Base-by-base conservation (phyloP, 2,888 invertebrate genomes). In the Trissoscelio sp. region DNA sequence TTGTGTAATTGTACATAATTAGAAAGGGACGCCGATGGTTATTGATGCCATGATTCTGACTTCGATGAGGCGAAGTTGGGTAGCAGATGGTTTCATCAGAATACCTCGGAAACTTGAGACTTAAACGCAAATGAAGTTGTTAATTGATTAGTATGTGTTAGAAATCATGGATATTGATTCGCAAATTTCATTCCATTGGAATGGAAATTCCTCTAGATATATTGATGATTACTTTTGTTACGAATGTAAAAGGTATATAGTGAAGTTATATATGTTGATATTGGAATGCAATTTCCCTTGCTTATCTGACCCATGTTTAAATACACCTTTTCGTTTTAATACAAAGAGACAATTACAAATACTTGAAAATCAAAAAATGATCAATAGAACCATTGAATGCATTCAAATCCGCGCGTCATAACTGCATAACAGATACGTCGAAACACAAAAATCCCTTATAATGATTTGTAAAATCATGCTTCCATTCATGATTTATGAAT, bases 391-490 rank as follows among this genome's bases (percentile, higher is more conserved):
- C 42, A 62, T 73, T 62, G 62, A 53, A 44, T 73, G 62, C 62
- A 62, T 62, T 62, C 53, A 60, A 42, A 51, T 28, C 12, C 34
- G 16, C 31, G 34, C 31, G 44, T 62, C 73, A 34, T 44, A 62
- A 62, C 53, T 73, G 53, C 73, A 73, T 73, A 73, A 73, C 73
- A 73, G 42, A 73, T 73, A 62, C 34, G 20, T 20, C 57, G 34
- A 39, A 55, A 69, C 46, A 34, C 12, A 53, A 73, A 62, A 72
- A 55, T 48, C 48, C 37, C 31, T 57, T 70, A 58, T 58, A 70
- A 70, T 62, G 62, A 73, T 73, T 73, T 73, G 53, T 73, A 62
- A 53, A 73, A 42, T 73, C 73, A 73, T 64, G 55, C 16, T 44
- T 51, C 46, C 37, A 70, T 58, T 70, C 70, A 70, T 46, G 70